Evolutionary conservation across 23 tunicate species (phyloP).

Genomic region (Styela clava): DNA sequence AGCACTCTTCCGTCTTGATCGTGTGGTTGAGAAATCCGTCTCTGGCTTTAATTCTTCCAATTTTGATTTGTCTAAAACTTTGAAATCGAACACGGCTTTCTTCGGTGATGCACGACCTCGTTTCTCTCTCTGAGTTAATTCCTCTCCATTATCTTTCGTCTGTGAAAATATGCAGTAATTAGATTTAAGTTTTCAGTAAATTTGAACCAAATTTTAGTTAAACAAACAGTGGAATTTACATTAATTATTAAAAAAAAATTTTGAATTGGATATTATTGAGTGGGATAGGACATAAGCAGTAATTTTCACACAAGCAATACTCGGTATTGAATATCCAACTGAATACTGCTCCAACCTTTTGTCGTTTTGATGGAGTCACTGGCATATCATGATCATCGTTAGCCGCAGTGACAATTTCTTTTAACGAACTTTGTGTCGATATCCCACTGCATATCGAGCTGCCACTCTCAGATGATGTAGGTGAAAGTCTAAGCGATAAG

Average conservation of each 20-base stretch:
- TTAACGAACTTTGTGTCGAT: too few species aligned
- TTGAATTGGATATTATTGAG: too few species aligned
- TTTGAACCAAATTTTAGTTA: too few species aligned
- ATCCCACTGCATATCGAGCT: too few species aligned
- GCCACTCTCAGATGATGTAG: too few species aligned
- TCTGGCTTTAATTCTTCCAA: not conserved
- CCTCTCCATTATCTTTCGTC: not conserved
- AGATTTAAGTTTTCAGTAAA: too few species aligned
- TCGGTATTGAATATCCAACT: not conserved
- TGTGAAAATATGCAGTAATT: too few species aligned
- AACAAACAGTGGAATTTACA: too few species aligned
- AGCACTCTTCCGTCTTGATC: not conserved
- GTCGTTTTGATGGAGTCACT: slow-evolving; percentile 17
- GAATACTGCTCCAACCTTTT: not conserved
- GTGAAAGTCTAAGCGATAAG: too few species aligned
- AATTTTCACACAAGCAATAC: too few species aligned
- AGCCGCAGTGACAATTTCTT: slow-evolving; percentile 3
- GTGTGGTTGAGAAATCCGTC: not conserved
- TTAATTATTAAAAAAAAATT: too few species aligned
- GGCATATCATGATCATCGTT: not conserved
- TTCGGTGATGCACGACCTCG: slow-evolving; percentile 32
- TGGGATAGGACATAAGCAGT: too few species aligned
- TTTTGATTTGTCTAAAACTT: not conserved
- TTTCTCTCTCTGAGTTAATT: slow-evolving; percentile 4
- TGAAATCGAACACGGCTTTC: not conserved